Evolutionary conservation across 2,113 vertebrate species (phyloP), one percentile per base, ranked within the genome.

Genomic region (Thalassoma bifasciatum): DNA sequence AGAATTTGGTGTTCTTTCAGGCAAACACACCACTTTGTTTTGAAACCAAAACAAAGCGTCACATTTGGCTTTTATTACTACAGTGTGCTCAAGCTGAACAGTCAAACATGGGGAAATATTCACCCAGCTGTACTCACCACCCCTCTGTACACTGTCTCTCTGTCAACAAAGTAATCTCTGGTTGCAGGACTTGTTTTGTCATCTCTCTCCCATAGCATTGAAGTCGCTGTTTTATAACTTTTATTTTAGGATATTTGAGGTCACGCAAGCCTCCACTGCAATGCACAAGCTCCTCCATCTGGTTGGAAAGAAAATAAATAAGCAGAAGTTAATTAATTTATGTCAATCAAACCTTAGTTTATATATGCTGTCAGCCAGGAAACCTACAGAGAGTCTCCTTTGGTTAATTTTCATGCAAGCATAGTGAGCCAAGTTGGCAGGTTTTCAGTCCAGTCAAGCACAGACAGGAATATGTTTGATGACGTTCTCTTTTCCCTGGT

Each of bases 41-140:
- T 63, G 17, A 59, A 67, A 69, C 51, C 64, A 63, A 77, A 83
- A 64, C 52, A 38, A 75, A 81, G 51, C 26, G 23, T 65, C 62
- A 59, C 65, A 81, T 77, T 83, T 81, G 69, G 66, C 26, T 86
- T 83, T 66, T 75, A 75, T 75, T 84, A 75, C 60, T 13, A 49
- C 42, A 57, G 36, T 65, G 52, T 68, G 62, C 24, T 40, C 40
- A 69, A 68, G 34, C 40, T 12, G 54, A 70, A 44, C 46, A 42
- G 37, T 56, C 52, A 59, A 67, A 78, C 17, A 44, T 49, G 37
- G 40, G 61, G 67, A 76, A 76, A 57, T 72, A 64, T 73, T 79
- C 72, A 69, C 69, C 46, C 16, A 63, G 74, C 30, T 47, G 56
- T 58, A 30, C 8, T 16, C 44, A 46, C 44, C 16, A 34, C 54